phyloP scores from a whole-genome alignment of 2,113 vertebrate genomes.

The Sander vitreus region DNA sequence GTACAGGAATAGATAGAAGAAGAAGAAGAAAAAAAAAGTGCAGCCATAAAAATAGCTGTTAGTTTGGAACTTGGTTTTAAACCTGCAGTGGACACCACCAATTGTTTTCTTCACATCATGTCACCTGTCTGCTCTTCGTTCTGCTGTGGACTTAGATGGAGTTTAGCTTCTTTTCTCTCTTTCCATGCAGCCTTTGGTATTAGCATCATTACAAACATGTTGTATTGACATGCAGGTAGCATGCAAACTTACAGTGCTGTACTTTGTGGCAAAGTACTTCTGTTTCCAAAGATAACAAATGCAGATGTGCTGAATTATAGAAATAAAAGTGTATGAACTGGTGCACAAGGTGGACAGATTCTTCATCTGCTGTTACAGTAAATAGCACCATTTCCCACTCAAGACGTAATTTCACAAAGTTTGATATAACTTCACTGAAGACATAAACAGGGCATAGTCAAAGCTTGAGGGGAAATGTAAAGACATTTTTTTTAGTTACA shows the following conservation, averaged over 20 bases:
- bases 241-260: not conserved
- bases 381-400: not conserved
- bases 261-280: not conserved
- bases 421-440: not conserved
- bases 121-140: constrained; percentile 6
- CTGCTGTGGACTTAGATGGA: not conserved
- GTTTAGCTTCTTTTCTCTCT: not conserved
- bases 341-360: not conserved
- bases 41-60: not conserved
- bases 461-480: not conserved
- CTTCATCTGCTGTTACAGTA: not conserved
- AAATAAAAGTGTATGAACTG: not conserved
- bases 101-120: not conserved
- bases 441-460: not conserved
- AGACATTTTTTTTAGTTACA: not conserved
- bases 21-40: not conserved
- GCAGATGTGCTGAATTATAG: not conserved
- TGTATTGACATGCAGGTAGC: not conserved
- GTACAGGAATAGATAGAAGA: not conserved
- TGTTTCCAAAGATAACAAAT: not conserved
- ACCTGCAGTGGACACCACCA: not conserved
- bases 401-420: not conserved
- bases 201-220: not conserved
- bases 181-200: not conserved
- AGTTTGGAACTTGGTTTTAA: not conserved